Conservation (phyloP, 2,113 vertebrate genomes). For the Ondatra zibethicus region DNA sequence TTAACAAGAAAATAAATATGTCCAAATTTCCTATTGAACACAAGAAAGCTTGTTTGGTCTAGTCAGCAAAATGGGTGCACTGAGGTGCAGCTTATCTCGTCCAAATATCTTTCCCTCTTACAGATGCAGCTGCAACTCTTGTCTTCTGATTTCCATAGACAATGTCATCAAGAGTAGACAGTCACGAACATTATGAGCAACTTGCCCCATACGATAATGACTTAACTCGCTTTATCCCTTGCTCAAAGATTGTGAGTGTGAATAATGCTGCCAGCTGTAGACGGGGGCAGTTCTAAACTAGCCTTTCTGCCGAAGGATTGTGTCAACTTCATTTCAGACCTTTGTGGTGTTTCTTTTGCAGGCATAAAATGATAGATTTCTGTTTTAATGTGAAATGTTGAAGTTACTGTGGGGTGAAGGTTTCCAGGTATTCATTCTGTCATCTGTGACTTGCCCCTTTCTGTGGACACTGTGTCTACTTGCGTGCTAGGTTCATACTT, state of each 20-base stretch:
- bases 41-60: neutral
- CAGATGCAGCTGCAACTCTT: neutral
- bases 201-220: neutral
- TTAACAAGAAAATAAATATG: neutral
- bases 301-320: neutral
- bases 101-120: neutral
- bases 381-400: conserved; percentile 10
- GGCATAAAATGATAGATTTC: neutral
- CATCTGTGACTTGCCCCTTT: neutral
- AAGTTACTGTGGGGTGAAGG: neutral
- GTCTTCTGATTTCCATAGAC: neutral
- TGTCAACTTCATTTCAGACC: conserved; percentile 18
- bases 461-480: neutral
- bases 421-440: neutral
- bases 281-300: neutral
- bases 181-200: neutral
- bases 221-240: conserved; percentile 23
- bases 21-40: neutral
- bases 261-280: neutral
- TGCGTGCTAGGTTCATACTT: neutral
- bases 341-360: neutral
- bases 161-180: neutral
- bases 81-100: conserved; percentile 17
- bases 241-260: neutral
- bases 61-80: neutral